Base-by-base conservation (phyloP, 2,113 vertebrate species). In the Cyanistes caeruleus region DNA sequence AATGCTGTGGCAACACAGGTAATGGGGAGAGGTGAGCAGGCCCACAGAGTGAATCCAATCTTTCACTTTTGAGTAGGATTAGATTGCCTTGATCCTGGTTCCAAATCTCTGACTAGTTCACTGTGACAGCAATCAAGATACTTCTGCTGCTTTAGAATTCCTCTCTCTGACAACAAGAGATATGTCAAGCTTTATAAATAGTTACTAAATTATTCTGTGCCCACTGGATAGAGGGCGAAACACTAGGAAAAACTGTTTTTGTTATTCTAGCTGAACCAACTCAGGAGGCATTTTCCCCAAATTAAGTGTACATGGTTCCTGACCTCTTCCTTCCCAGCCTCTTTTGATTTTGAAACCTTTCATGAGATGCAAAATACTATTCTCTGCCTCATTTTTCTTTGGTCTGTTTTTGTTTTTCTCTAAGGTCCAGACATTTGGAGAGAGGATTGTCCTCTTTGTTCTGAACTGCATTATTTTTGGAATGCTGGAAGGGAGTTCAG, bases 401-500 rank as follows among this genome's bases (percentile, higher is more conserved):
- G 65, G 51, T 85, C 85, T 75, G 78, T 87, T 95, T 95, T 94
- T 93, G 77, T 95, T 87, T 94, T 84, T 73, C 87, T 88, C 84
- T 63, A 97, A 99, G 99, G 99, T 99, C 89, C 98, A 97, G 96
- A 98, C 98, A 11, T 96, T 98, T n/a, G 96, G 95, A 91, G 99
- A 99, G 97, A 98, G 99, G 95, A 97, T 99, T 87, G 97, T 99
- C 30, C 98, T 99, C 73, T 99, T 99, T 97, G 95, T 99, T 95
- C 98, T 99, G 51, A 99, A 98, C 86, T 98, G 95, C 97, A 78
- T 99, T 89, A 96, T 99, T 96, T 99, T 98, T 97, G 98, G 99
- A 89, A 96, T 96, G 37, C 69, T 98, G 92, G 99, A 99, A 95
- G 97, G 96, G 81, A 93, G 89, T 35, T 78, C 96, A 49, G 96